Evolutionary conservation across 2,888 invertebrate species (phyloP).

Genomic region (Spialia ferax): DNA sequence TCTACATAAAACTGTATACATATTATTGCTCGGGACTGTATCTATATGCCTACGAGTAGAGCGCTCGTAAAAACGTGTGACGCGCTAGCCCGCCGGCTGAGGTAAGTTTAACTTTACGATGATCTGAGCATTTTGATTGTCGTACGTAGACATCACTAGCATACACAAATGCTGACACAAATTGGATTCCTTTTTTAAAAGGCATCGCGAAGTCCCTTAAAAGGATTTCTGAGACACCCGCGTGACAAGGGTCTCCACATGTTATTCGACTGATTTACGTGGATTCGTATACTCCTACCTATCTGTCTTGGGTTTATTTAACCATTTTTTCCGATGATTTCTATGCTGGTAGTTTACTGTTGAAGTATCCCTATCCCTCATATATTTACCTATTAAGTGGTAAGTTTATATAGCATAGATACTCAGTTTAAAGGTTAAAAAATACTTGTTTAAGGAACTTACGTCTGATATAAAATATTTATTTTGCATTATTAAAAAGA

Average conservation of each 20-base stretch:
- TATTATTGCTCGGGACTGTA: too few relatives aligned
- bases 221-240: slow-evolving; percentile 12
- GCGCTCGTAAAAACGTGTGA: slow-evolving; percentile 65
- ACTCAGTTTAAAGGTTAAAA: too few relatives aligned
- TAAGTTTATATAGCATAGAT: too few relatives aligned
- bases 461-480: too few relatives aligned
- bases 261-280: slow-evolving; percentile 14
- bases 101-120: slow-evolving; percentile 56
- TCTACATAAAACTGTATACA: too few relatives aligned
- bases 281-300: neutral
- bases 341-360: too few relatives aligned
- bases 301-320: neutral
- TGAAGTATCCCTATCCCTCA: too few relatives aligned
- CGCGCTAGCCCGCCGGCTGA: slow-evolving; percentile 55
- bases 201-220: slow-evolving; percentile 10
- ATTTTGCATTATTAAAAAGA: too few relatives aligned
- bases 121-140: slow-evolving; percentile 30
- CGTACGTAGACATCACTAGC: slow-evolving; percentile 18
- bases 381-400: too few relatives aligned
- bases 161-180: slow-evolving; percentile 25
- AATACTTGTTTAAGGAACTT: too few relatives aligned
- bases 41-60: too few relatives aligned
- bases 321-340: too few relatives aligned
- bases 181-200: slow-evolving; percentile 23
- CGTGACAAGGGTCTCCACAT: slow-evolving; percentile 13